Percentiles rank a stretch among this genome's conserved stretches.
Evolutionary conservation across 2,113 vertebrate species (phyloP).

Genomic region (Drymodes brunneopygia): DNA sequence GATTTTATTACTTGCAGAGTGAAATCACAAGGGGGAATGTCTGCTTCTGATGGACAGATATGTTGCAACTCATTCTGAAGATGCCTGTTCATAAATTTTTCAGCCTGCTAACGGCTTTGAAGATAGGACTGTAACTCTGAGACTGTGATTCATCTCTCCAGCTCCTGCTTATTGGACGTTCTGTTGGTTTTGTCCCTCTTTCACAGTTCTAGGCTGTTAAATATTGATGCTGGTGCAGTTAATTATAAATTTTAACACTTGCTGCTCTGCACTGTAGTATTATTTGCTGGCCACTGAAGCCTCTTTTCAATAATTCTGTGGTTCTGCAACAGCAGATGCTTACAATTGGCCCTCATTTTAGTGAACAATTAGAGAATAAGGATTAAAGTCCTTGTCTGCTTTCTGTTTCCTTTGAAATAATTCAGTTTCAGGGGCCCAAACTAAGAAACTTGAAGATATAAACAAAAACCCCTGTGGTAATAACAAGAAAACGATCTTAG

Average conservation of each 20-base stretch:
- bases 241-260: background rate
- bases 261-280: background rate
- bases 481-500: background rate
- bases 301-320: background rate
- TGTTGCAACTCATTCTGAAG: background rate
- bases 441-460: background rate
- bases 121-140: background rate
- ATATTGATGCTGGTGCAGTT: background rate
- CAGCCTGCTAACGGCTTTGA: background rate
- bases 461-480: background rate
- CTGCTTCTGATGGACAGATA: conserved; percentile 18
- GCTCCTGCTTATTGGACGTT: background rate
- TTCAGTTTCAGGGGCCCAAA: background rate
- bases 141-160: background rate
- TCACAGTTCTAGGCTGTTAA: background rate
- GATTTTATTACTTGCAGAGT: conserved; percentile 29
- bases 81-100: background rate
- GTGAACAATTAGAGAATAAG: background rate
- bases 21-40: background rate
- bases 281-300: background rate
- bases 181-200: background rate
- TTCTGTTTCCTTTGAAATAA: background rate
- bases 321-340: background rate
- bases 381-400: background rate
- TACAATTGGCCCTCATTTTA: background rate